Evolutionary conservation across 35 echinoderm and acorn worm genomes (phyloP), one percentile per base, ranked within the genome.

Genomic region (Ophioderma brevispina): DNA sequence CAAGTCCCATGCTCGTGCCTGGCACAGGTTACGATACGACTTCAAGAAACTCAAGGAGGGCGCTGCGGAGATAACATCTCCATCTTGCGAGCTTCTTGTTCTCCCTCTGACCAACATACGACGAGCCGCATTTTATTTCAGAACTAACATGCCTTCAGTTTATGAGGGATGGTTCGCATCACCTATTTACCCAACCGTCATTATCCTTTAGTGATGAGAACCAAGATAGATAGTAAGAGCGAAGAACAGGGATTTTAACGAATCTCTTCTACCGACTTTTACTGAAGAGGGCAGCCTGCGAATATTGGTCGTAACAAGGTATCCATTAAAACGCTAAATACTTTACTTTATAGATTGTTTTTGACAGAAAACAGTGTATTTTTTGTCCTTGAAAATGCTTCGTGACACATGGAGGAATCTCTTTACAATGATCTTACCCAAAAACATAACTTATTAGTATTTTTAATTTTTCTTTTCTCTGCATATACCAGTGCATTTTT

Each of bases 191-290:
- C 81, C 81, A 37, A 89, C 94, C 64, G 96, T 10, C 93, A 98
- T 42, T 98, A 98, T 75, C 96, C 93, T 1, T 86, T 92, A 36
- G 75, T 93, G 13, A 98, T 98, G 96, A 98, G 94, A 83, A 80
- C 63, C 6, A 76, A 64, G 32, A 90, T 98, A 38, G 96, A 39
- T 32, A 38, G 35, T 23, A 98, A 98, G 78, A 98, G 96, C 85
- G 63, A 80, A 78, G 55, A 83, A 63, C 93, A 90, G 75, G 88
- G 88, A 59, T 93, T 80, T 75, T n/a, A 33, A 6, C 6, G 10
- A 87, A 17, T 93, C 93, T 5, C 85, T 93, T 1, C 83, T 98
- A 33, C 93, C 96, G 21, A 78, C 84, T 37, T 98, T 98, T 80
- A 95, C 96, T 41, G 90, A 90, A 19, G 90, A 93, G 11, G 93